A percentile compares a stretch with the other conserved stretches of the same genome.
Evolutionary conservation across 2,888 invertebrate species (phyloP).

Genomic region (Lapara coniferarum): DNA sequence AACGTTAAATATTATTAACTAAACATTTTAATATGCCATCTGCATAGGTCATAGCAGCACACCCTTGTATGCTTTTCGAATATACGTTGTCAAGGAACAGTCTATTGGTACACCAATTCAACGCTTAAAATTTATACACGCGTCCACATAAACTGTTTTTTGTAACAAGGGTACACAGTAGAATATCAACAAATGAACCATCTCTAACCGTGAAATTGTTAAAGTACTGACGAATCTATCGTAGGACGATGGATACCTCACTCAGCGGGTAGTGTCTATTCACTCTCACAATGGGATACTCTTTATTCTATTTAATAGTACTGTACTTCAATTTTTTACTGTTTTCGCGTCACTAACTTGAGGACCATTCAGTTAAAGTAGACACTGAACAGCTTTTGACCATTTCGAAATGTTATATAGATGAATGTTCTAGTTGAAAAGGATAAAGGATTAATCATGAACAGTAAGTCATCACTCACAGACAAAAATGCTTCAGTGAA

Average conservation of each 20-base stretch:
- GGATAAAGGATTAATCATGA: too few species aligned
- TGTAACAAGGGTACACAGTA: background rate
- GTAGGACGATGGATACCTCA: conserved; percentile 3
- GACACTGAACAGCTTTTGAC: background rate
- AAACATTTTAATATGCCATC: background rate
- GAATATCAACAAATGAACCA: conserved; percentile 2
- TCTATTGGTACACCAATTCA: too few species aligned
- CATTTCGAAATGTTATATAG: background rate
- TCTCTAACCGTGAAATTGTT: conserved; percentile 13
- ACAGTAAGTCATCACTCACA: too few species aligned
- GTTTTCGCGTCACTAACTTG: background rate
- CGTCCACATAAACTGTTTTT: background rate
- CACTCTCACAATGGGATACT: background rate
- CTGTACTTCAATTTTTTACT: conserved; percentile 17
- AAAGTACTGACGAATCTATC: conserved; percentile 27
- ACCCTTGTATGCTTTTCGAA: too few species aligned
- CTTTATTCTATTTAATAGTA: conserved; percentile 5
- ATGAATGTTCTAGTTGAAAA: background rate
- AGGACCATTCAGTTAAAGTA: background rate
- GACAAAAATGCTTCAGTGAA: too few species aligned
- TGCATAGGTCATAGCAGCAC: background rate
- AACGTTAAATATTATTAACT: conserved; percentile 16
- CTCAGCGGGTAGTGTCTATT: conserved; percentile 20
- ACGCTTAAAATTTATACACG: background rate
- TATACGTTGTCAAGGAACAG: too few species aligned